These are phyloP conservation scores for Terrapene triunguis DNA, from an alignment of 2,113 vertebrate species.

Conservation along the genomic window DNA sequence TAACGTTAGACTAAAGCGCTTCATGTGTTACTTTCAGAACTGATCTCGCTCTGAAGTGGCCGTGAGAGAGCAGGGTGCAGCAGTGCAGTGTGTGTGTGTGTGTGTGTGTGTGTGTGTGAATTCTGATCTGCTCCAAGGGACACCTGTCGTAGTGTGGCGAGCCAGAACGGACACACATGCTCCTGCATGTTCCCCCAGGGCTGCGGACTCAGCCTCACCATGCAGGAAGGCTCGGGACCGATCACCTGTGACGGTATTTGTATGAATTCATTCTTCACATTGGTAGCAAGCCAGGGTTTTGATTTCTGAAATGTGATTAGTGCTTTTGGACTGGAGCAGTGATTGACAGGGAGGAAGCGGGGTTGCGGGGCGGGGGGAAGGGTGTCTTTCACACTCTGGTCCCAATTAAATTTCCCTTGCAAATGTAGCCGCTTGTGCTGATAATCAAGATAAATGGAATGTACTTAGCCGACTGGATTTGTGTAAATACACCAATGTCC, in stretches of 20 bases:
- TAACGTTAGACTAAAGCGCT: background rate
- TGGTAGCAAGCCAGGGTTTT: rapidly evolving
- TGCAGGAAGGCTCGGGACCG: rapidly evolving
- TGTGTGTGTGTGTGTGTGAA: background rate
- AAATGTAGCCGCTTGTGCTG: background rate
- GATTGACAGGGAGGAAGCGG: background rate
- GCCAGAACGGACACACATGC: rapidly evolving
- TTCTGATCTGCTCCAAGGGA: background rate
- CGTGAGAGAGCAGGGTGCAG: background rate
- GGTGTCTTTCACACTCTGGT: rapidly evolving
- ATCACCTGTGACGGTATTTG: rapidly evolving
- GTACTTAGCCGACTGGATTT: background rate
- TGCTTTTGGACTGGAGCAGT: rapidly evolving
- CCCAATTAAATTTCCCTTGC: background rate
- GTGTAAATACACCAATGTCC: slow-evolving; percentile 13
- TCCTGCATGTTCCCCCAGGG: rapidly evolving
- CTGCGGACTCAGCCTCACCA: rapidly evolving
- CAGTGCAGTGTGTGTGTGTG: rapidly evolving
- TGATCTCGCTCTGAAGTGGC: background rate
- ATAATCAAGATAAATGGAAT: background rate
- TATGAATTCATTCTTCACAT: rapidly evolving
- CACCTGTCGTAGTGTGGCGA: background rate
- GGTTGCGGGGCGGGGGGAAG: background rate
- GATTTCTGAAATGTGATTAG: background rate
- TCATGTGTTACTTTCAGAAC: background rate